Evolutionary conservation across 2,113 vertebrate species (phyloP).

Genomic region (Sporophila hypoxantha): DNA sequence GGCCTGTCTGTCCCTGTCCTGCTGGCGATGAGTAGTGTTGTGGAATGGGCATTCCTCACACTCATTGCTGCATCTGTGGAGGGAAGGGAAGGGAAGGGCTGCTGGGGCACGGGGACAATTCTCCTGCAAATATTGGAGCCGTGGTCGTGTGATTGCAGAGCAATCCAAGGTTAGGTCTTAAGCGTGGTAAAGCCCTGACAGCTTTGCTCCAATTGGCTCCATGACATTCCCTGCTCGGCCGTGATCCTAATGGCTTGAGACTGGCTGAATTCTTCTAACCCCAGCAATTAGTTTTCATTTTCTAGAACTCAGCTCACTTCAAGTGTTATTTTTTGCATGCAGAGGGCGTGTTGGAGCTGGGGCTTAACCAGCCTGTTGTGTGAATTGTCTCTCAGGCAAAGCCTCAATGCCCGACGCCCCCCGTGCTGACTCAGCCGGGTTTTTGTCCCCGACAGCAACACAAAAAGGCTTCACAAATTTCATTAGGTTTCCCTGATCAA

Average conservation of each 20-base stretch:
- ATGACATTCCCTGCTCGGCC: slow-evolving; percentile 34
- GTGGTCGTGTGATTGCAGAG: background rate
- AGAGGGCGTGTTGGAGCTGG: background rate
- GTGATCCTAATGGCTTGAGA: slow-evolving; percentile 59
- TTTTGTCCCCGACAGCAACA: background rate
- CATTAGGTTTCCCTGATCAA: background rate
- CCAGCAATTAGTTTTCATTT: slow-evolving; percentile 57
- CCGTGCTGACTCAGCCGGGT: background rate
- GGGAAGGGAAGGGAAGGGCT: background rate
- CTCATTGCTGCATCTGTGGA: background rate
- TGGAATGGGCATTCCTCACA: background rate
- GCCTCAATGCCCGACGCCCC: background rate
- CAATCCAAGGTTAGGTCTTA: slow-evolving; percentile 19
- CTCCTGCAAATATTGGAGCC: background rate
- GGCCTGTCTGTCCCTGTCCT: background rate
- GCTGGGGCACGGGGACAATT: background rate
- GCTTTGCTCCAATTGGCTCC: slow-evolving; percentile 58
- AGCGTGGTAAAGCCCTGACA: slow-evolving; percentile 8
- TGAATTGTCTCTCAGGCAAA: background rate
- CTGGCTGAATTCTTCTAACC: slow-evolving; percentile 56
- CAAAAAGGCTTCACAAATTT: background rate
- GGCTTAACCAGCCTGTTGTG: background rate
- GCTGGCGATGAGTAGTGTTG: background rate
- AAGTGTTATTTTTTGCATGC: slow-evolving; percentile 42
- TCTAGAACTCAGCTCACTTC: slow-evolving; percentile 12